Conservation (phyloP, 2,888 invertebrate genomes). For the Philhelius pedissequus region DNA sequence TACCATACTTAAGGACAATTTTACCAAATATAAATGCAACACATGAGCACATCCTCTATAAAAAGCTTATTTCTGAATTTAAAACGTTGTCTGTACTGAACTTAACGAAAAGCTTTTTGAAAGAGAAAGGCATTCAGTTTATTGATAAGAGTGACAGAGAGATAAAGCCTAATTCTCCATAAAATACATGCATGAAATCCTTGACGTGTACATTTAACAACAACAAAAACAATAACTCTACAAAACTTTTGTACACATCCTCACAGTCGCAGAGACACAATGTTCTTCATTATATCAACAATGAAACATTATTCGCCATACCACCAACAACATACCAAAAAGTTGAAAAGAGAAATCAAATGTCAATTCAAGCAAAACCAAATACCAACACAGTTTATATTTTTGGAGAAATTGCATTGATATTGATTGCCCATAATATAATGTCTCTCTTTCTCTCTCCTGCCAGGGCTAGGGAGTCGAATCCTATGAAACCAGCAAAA, state of each 20-base stretch:
- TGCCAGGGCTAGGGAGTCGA: conserved; percentile 41
- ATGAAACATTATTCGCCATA: not conserved
- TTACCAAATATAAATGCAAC: too few relatives aligned
- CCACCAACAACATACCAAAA: not conserved
- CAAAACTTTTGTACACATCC: conserved; percentile 23
- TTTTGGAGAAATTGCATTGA: conserved; percentile 54
- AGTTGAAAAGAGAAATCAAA: conserved; percentile 25
- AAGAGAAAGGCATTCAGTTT: not conserved
- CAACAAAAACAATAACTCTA: conserved; percentile 49
- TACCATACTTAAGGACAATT: too few relatives aligned
- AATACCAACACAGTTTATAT: not conserved
- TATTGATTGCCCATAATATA: conserved; percentile 65
- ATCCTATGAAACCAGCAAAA: conserved; percentile 40
- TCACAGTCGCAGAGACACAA: not conserved
- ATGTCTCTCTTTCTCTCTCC: conserved; percentile 46
- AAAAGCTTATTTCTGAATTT: conserved; percentile 9
- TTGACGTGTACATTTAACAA: conserved; percentile 24
- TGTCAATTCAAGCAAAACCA: conserved; percentile 27
- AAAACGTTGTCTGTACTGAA: conserved; percentile 39
- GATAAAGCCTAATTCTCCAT: conserved; percentile 3
- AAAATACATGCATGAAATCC: conserved; percentile 5
- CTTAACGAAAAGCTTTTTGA: conserved; percentile 41
- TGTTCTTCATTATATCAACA: conserved; percentile 8
- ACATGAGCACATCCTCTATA: not conserved
- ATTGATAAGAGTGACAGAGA: not conserved